Evolutionary conservation across 2,797 vertebrate genomes (phyloP).

Genomic region (Oreochromis grahami): DNA sequence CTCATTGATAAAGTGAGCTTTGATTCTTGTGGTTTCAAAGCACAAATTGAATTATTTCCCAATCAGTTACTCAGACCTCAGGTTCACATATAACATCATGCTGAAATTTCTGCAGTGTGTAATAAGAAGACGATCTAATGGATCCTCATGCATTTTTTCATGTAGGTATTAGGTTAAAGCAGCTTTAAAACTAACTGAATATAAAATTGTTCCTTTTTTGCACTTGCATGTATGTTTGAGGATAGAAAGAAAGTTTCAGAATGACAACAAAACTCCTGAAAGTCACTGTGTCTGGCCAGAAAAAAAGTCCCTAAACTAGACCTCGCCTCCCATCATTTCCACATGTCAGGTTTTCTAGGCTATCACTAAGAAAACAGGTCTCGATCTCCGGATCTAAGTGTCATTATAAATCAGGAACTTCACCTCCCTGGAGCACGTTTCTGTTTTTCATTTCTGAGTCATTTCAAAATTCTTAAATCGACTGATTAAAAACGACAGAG

Average conservation of each 20-base stretch:
- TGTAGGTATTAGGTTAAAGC: background rate
- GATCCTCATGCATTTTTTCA: background rate
- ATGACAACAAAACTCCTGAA: background rate
- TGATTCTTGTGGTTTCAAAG: background rate
- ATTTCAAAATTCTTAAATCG: background rate
- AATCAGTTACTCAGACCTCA: background rate
- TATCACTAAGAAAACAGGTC: background rate
- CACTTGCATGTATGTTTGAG: background rate
- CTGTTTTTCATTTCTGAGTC: background rate
- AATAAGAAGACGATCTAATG: background rate
- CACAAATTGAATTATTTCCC: background rate
- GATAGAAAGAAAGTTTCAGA: background rate
- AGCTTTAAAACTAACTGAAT: background rate
- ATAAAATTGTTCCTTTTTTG: background rate
- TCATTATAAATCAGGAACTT: background rate
- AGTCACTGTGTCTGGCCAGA: background rate
- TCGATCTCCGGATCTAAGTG: too few relatives aligned
- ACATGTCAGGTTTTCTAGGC: background rate
- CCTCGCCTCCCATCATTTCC: background rate
- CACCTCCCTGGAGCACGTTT: background rate
- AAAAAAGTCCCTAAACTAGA: background rate
- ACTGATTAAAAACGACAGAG: background rate
- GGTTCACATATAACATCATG: background rate
- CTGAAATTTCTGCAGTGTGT: background rate
- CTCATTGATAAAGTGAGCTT: background rate